phyloP scores from a whole-genome alignment of 2,797 vertebrate species.

The Sebastes iracundus region DNA sequence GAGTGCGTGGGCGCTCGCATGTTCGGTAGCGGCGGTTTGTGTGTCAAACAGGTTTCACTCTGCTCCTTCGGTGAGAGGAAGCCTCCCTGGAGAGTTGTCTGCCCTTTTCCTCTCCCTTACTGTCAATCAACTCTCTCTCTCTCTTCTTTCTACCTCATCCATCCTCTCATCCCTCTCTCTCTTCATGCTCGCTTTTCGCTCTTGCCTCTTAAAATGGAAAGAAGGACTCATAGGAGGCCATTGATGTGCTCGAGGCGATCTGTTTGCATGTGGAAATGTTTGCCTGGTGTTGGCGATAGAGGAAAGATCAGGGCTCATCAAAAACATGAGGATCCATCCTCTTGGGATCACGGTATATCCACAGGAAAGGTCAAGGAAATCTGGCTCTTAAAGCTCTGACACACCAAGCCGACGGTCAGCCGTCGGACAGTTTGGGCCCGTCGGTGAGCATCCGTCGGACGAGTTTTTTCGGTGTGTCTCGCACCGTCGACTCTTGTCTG shows the following conservation, averaged over 20 bases:
- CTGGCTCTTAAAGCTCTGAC: too few species aligned
- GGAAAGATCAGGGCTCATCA: neutral
- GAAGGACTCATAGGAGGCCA: neutral
- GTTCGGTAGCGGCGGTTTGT: slow-evolving; percentile 13
- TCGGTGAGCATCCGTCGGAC: too few species aligned
- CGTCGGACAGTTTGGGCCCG: too few species aligned
- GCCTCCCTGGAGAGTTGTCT: slow-evolving; percentile 48
- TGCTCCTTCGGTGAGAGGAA: slow-evolving; percentile 47
- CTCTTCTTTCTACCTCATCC: neutral
- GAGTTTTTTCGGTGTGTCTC: too few species aligned
- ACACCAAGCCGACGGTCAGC: too few species aligned
- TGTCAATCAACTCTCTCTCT: slow-evolving; percentile 46
- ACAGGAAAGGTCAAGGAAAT: neutral
- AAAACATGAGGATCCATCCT: neutral
- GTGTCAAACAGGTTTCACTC: slow-evolving; percentile 45
- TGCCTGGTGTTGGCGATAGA: neutral
- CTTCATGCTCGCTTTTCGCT: neutral
- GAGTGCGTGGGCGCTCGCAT: slow-evolving; percentile 39
- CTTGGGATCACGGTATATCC: rapidly evolving
- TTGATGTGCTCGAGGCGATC: neutral
- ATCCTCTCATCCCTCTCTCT: neutral
- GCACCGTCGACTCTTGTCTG: too few species aligned
- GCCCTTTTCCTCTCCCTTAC: slow-evolving; percentile 49
- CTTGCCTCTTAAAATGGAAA: slow-evolving; percentile 15
- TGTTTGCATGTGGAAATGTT: neutral